Percentiles rank a stretch among this genome's conserved stretches.
phyloP scores from a whole-genome alignment of 2,797 vertebrate genomes.

The Macropodus opercularis region DNA sequence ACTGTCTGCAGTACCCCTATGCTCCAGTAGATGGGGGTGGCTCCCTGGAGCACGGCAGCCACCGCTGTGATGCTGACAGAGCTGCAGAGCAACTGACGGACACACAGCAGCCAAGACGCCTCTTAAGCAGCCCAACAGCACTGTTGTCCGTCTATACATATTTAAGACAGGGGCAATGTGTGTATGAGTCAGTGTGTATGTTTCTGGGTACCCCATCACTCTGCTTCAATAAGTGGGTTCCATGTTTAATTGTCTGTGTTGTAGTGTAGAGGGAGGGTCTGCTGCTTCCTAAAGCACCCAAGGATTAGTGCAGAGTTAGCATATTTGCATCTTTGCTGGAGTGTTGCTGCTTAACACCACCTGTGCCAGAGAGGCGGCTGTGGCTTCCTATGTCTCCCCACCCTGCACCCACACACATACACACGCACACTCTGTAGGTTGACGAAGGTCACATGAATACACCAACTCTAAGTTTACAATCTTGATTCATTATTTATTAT shows the following conservation, averaged over 20 bases:
- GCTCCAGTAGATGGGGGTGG: constrained; percentile 80
- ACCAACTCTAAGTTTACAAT: constrained; percentile 43
- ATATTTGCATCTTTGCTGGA: constrained; percentile 77
- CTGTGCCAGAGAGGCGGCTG: constrained; percentile 67
- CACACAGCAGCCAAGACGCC: constrained; percentile 44
- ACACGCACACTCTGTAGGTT: constrained; percentile 19
- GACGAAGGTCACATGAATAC: constrained; percentile 57
- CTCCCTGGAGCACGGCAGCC: constrained; percentile 70
- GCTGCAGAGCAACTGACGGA: constrained; percentile 57
- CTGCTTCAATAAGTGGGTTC: constrained; percentile 19
- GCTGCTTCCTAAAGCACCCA: constrained; percentile 56
- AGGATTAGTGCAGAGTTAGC: constrained; percentile 75
- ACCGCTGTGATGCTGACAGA: constrained; percentile 53
- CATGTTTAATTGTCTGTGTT: constrained; percentile 30
- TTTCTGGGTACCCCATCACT: constrained; percentile 24
- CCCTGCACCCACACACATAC: neutral
- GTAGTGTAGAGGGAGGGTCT: constrained; percentile 19
- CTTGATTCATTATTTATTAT: constrained; percentile 41
- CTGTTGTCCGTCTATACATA: constrained; percentile 14
- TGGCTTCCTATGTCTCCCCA: constrained; percentile 9
- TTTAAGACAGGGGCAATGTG: constrained; percentile 5
- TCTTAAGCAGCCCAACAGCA: constrained; percentile 49
- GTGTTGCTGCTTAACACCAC: constrained; percentile 71
- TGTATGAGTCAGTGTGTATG: constrained; percentile 32
- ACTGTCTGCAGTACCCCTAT: constrained; percentile 59